phyloP scores from a whole-genome alignment of 1,140 invertebrate species.

The Pantala flavescens region DNA sequence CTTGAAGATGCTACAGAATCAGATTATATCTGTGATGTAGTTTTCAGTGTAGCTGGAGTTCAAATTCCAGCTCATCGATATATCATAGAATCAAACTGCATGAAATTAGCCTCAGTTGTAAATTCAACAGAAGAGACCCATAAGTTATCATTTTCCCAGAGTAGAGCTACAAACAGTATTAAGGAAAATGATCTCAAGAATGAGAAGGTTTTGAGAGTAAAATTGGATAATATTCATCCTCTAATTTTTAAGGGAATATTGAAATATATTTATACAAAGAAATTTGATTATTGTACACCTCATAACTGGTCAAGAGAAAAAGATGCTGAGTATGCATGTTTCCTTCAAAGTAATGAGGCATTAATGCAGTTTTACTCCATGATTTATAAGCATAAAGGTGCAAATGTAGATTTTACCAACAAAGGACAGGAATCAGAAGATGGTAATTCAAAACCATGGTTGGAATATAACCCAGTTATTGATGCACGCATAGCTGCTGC shows the following conservation, averaged over 20 bases:
- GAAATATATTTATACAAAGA: slow-evolving; percentile 53
- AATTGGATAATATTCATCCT: slow-evolving; percentile 42
- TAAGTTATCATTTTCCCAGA: not conserved
- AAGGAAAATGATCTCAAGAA: slow-evolving; percentile 19
- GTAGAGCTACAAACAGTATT: slow-evolving; percentile 40
- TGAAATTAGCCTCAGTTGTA: not conserved
- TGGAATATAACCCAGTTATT: not conserved
- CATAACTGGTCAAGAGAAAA: slow-evolving; percentile 31
- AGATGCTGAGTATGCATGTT: slow-evolving; percentile 15
- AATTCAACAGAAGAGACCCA: not conserved
- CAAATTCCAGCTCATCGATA: slow-evolving; percentile 51
- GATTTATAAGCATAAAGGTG: too few species aligned
- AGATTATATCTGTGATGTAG: slow-evolving; percentile 56
- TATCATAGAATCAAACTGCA: slow-evolving; percentile 51
- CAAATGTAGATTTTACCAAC: too few species aligned
- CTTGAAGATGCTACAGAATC: slow-evolving; percentile 43
- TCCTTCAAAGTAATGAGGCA: not conserved
- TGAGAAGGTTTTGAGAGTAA: slow-evolving; percentile 23
- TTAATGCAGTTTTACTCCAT: too few species aligned
- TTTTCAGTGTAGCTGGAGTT: slow-evolving; percentile 41
- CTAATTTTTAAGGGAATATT: slow-evolving; percentile 54
- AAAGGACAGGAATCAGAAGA: not conserved
- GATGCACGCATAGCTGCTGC: slow-evolving; percentile 26
- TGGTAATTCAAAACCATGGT: not conserved
- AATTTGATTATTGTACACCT: slow-evolving; percentile 45